phyloP scores from a whole-genome alignment of 2,113 vertebrate species.

The Stictonetta naevosa region DNA sequence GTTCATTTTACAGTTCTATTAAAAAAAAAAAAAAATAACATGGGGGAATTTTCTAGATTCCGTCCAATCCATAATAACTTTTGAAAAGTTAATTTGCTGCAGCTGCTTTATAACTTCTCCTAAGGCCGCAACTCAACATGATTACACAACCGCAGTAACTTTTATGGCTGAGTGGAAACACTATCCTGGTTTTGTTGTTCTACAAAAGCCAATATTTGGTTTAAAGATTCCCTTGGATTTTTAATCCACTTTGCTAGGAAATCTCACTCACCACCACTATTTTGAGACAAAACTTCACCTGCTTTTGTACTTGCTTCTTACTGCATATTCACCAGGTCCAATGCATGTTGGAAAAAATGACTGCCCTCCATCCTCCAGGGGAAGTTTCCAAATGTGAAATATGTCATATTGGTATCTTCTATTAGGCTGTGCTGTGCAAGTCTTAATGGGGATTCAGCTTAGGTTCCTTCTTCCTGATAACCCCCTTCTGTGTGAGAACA shows the following conservation, averaged over 20 bases:
- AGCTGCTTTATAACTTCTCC: conserved; percentile 63
- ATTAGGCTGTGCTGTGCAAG: neutral
- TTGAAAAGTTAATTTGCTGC: conserved; percentile 67
- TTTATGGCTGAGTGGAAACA: conserved; percentile 62
- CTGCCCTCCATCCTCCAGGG: neutral
- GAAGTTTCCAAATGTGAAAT: neutral
- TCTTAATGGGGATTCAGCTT: neutral
- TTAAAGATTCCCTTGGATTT: conserved; percentile 59
- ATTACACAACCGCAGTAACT: conserved; percentile 66
- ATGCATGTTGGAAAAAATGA: neutral
- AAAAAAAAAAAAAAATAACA: neutral
- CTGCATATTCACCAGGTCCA: neutral
- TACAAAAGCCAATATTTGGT: conserved; percentile 59
- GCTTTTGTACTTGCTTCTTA: neutral
- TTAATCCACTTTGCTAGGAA: conserved; percentile 48
- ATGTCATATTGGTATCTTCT: neutral
- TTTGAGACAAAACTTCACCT: neutral
- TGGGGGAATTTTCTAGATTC: conserved; percentile 57
- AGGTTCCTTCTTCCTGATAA: neutral
- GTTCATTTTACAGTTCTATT: conserved; percentile 4
- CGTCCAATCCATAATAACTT: conserved; percentile 58
- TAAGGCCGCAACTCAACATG: conserved; percentile 59
- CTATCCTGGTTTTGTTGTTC: conserved; percentile 50
- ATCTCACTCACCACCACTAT: neutral
- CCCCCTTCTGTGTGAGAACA: neutral